A percentile compares a stretch with the other conserved stretches of the same genome.
These are phyloP conservation scores for Erethizon dorsatum DNA, from an alignment of 2,797 vertebrate genomes.

Conservation along the genomic window DNA sequence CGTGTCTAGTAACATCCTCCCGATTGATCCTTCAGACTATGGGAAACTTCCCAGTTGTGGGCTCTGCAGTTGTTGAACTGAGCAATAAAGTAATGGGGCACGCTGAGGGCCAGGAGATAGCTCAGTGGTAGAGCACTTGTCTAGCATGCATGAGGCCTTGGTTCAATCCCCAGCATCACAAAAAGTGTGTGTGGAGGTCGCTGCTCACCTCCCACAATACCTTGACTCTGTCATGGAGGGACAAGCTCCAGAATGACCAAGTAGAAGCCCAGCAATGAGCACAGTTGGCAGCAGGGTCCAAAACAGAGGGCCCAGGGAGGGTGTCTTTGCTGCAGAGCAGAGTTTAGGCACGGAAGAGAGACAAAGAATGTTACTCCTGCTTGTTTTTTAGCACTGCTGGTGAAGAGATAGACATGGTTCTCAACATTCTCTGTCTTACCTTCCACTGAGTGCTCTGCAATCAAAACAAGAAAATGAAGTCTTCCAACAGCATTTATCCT, in stretches of 20 bases:
- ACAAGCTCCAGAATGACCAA: not conserved
- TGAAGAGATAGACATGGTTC: not conserved
- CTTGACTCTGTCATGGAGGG: not conserved
- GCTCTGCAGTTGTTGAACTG: not conserved
- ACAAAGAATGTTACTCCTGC: not conserved
- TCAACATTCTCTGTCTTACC: not conserved
- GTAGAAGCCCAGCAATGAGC: not conserved
- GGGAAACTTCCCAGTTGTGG: not conserved
- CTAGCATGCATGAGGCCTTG: not conserved
- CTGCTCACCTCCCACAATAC: not conserved
- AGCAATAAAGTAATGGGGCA: not conserved
- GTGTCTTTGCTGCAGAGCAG: not conserved
- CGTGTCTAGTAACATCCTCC: not conserved
- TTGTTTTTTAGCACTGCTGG: not conserved
- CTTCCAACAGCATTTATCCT: constrained; percentile 27
- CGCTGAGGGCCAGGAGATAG: not conserved
- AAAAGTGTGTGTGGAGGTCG: not conserved
- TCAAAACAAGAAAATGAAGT: constrained; percentile 17
- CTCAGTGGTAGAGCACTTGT: not conserved
- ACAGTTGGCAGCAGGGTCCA: not conserved
- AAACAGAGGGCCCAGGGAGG: not conserved
- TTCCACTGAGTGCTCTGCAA: not conserved
- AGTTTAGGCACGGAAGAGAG: not conserved
- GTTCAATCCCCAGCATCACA: not conserved
- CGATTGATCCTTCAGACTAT: not conserved